phyloP scores from a whole-genome alignment of 1,140 invertebrate genomes.

The Nixonia krombeini region DNA sequence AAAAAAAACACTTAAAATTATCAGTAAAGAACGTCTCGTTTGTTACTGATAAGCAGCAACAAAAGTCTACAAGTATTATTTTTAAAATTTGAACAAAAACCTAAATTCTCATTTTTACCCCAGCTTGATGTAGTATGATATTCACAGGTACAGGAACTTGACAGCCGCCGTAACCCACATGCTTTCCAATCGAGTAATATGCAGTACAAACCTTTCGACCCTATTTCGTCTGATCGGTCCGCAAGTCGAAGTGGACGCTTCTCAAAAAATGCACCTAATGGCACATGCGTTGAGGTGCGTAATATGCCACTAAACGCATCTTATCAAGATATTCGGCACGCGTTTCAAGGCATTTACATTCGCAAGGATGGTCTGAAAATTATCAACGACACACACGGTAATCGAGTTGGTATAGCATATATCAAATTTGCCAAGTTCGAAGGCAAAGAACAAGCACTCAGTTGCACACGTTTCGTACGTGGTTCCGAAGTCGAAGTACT shows the following conservation, averaged over 20 bases:
- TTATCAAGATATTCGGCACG: slow-evolving; percentile 85
- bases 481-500: slow-evolving; percentile 76
- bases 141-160: slow-evolving; percentile 72
- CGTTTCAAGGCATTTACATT: slow-evolving; percentile 85
- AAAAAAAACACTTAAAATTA: no score
- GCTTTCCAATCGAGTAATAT: slow-evolving; percentile 70
- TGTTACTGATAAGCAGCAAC: no score
- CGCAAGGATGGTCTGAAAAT: slow-evolving; percentile 88
- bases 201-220: slow-evolving; percentile 33
- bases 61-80: no score
- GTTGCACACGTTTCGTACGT: slow-evolving; percentile 61
- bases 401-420: slow-evolving; percentile 84
- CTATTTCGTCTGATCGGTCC: slow-evolving; percentile 10
- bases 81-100: no score
- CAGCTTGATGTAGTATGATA: no score
- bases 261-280: slow-evolving; percentile 38
- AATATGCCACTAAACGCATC: slow-evolving; percentile 78
- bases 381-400: slow-evolving; percentile 84
- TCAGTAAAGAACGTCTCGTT: no score
- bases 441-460: slow-evolving; percentile 80
- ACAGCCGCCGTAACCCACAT: slow-evolving; percentile 75
- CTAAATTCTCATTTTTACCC: no score
- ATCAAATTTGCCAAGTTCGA: slow-evolving; percentile 81
- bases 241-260: slow-evolving; percentile 6
- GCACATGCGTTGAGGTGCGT: slow-evolving; percentile 79